Evolutionary conservation across 2,888 invertebrate species (phyloP).

Genomic region (Nesidiocoris tenuis): DNA sequence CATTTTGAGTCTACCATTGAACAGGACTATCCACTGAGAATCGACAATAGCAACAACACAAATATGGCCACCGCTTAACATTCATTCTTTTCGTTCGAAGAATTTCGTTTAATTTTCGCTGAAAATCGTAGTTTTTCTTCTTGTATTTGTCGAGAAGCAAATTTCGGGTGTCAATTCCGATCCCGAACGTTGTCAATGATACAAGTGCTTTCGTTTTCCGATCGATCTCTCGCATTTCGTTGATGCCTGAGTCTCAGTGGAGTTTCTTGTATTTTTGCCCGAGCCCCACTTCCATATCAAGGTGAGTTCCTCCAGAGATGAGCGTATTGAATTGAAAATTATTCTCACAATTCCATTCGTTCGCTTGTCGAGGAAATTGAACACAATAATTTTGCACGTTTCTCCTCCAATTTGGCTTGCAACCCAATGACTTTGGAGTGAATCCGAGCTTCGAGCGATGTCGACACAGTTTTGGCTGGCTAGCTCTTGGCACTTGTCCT

Average conservation of each 20-base stretch:
- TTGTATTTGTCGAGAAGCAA: neutral
- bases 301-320: no score
- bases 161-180: neutral
- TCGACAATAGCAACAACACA: conserved; percentile 15
- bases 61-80: conserved; percentile 45
- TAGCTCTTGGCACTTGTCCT: conserved; percentile 28
- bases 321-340: no score
- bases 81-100: conserved; percentile 10
- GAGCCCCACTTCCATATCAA: neutral
- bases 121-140: conserved; percentile 1
- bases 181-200: neutral
- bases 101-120: conserved; percentile 1
- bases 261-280: neutral
- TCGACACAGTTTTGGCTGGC: conserved; percentile 8
- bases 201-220: no score
- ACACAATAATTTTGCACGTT: no score
- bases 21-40: neutral
- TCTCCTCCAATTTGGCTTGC: no score
- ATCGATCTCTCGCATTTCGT: no score
- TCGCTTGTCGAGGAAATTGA: no score
- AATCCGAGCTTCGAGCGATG: neutral
- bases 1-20: neutral
- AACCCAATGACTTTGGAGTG: neutral
- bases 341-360: no score
- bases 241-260: neutral